A percentile compares a stretch with the other conserved stretches of the same genome.
phyloP scores from a whole-genome alignment of 2,888 invertebrate genomes.

The Drosophila leonis region DNA sequence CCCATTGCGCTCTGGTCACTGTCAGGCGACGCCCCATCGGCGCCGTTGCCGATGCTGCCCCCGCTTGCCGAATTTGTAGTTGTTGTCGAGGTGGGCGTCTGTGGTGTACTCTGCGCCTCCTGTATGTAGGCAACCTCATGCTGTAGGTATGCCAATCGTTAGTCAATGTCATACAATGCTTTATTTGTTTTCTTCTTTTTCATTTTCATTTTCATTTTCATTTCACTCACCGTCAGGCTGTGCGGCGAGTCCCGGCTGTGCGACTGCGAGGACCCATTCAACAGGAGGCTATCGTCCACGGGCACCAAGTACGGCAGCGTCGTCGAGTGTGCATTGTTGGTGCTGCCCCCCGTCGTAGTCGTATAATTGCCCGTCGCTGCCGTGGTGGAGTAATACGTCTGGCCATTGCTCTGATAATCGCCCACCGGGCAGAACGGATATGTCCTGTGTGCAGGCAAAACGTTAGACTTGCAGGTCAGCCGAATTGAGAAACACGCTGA shows the following conservation, averaged over 20 bases:
- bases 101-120: slow-evolving; percentile 84
- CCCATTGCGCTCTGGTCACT: slow-evolving; percentile 80
- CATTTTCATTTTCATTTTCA: neutral
- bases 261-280: slow-evolving; percentile 86
- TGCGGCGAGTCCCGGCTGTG: slow-evolving; percentile 89
- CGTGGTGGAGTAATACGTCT: slow-evolving; percentile 89
- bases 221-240: slow-evolving; percentile 88
- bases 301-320: slow-evolving; percentile 89
- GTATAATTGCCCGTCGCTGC: slow-evolving; percentile 86
- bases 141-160: slow-evolving; percentile 62
- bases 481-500: neutral
- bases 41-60: slow-evolving; percentile 76
- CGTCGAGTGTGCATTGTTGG: slow-evolving; percentile 85
- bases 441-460: slow-evolving; percentile 86
- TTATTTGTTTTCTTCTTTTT: neutral
- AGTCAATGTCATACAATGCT: slow-evolving; percentile 53
- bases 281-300: slow-evolving; percentile 88
- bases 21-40: slow-evolving; percentile 80
- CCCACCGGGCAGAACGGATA: slow-evolving; percentile 92
- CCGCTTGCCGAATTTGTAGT: slow-evolving; percentile 88
- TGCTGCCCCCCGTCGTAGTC: slow-evolving; percentile 80
- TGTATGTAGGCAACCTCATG: slow-evolving; percentile 85
- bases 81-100: slow-evolving; percentile 86
- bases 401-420: slow-evolving; percentile 86
- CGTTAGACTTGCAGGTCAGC: slow-evolving; percentile 7